phyloP scores from a whole-genome alignment of 1,140 invertebrate genomes.

The Grapholita molesta region DNA sequence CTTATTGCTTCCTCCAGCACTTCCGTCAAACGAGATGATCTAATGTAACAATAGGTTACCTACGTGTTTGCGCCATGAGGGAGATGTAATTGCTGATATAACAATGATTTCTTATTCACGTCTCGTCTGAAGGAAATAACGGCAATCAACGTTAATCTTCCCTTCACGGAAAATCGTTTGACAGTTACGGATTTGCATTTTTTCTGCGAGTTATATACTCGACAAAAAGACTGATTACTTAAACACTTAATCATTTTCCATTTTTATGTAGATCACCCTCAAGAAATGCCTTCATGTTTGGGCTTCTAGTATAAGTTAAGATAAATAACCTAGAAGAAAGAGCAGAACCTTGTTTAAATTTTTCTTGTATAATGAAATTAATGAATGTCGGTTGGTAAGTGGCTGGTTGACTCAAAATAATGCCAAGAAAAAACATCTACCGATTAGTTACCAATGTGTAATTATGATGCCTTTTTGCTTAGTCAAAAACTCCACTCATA shows the following conservation, averaged over 20 bases:
- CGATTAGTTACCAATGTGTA: neutral
- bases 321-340: too few relatives aligned
- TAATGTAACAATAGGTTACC: conserved; percentile 8
- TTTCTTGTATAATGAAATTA: too few relatives aligned
- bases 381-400: too few relatives aligned
- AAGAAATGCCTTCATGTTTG: too few relatives aligned
- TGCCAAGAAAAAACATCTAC: too few relatives aligned
- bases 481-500: neutral
- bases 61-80: conserved; percentile 26
- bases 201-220: neutral
- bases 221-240: too few relatives aligned
- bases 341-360: too few relatives aligned
- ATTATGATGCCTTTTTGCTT: neutral
- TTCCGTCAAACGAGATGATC: conserved; percentile 13
- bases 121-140: conserved; percentile 36
- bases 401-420: too few relatives aligned
- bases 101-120: conserved; percentile 44
- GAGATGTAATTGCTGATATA: conserved; percentile 32
- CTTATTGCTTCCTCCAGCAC: neutral
- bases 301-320: too few relatives aligned
- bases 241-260: too few relatives aligned
- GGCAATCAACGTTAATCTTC: conserved; percentile 33
- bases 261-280: too few relatives aligned
- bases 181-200: neutral
- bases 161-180: conserved; percentile 39